These are phyloP conservation scores for Hesperia comma DNA, from an alignment of 2,888 invertebrate species.

Conservation along the genomic window DNA sequence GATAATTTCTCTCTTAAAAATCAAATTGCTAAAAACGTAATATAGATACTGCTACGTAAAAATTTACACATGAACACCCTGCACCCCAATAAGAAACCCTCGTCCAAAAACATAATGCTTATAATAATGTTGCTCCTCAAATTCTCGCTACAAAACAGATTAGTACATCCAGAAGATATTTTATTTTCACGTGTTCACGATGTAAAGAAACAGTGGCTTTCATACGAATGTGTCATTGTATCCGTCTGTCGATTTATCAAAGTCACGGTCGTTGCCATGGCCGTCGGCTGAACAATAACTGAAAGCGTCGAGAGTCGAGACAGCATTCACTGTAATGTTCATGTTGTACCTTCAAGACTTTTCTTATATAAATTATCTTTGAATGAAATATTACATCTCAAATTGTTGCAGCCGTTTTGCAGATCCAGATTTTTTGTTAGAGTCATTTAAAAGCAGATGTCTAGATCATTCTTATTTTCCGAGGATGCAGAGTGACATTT, in stretches of 20 bases:
- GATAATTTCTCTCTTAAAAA: no score
- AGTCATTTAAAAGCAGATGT: slow-evolving; percentile 63
- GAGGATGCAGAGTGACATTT: slow-evolving; percentile 76
- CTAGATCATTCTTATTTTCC: slow-evolving; percentile 52
- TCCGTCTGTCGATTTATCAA: slow-evolving; percentile 73
- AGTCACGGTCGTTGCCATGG: slow-evolving; percentile 66
- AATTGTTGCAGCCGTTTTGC: slow-evolving; percentile 21
- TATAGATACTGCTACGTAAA: no score
- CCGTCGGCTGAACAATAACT: slow-evolving; percentile 47
- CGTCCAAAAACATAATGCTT: no score
- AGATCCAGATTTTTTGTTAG: slow-evolving; percentile 44
- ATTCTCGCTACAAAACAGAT: background rate
- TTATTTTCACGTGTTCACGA: slow-evolving; percentile 1
- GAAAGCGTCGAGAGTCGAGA: slow-evolving; percentile 23
- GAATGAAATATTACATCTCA: slow-evolving; percentile 31
- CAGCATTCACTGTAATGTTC: slow-evolving; percentile 5
- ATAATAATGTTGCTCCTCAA: background rate
- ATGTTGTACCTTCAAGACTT: slow-evolving; percentile 19
- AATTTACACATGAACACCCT: no score
- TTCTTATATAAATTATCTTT: slow-evolving; percentile 26
- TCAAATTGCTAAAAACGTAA: no score
- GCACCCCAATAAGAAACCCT: no score
- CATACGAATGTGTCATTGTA: slow-evolving; percentile 58
- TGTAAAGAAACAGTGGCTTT: slow-evolving; percentile 20
- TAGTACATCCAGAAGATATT: no score